Evolutionary conservation across 2,113 vertebrate species (phyloP), one percentile per base, ranked within the genome.

Genomic region (Callionymus lyra): DNA sequence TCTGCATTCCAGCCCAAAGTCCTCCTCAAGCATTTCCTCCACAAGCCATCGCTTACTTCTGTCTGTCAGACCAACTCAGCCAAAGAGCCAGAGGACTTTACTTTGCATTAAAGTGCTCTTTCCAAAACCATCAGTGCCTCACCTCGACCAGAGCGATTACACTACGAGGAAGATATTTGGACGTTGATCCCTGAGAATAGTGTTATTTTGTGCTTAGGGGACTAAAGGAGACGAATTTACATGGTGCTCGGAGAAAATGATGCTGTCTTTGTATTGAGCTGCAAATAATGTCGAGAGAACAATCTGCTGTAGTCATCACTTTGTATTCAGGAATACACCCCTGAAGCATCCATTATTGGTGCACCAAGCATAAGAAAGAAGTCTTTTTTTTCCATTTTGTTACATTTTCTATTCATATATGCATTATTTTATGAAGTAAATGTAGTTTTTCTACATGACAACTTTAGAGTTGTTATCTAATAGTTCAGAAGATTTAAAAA

Each of bases 61-160:
- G 59, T 69, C 69, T 82, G 76, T 77, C 74, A 82, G 72, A 64
- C 53, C 12, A 63, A 54, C 16, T 56, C 44, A 53, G 68, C 56
- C 43, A 56, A 56, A 70, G 75, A 79, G 70, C 77, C 70, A 41
- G 50, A 61, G 63, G 60, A 75, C 55, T 82, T 84, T 72, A 57
- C 59, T 46, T n/a, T 10, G 69, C 79, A 76, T 80, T 80, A 76
- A 55, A 65, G 60, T 68, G 72, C 71, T 76, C 66, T 66, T 49
- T 57, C 19, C 13, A 69, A 81, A 81, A 79, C 59, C 74, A 69
- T 73, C 70, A 77, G 65, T 56, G 50, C 69, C 79, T 79, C 67
- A 79, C 79, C 74, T 68, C 53, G 39, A 47, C 70, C 44, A 52
- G 68, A 68, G 76, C 64, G 55, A 79, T 80, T 77, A 72, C 72